Evolutionary conservation across 1,140 invertebrate genomes (phyloP), one percentile per base, ranked within the genome.

Genomic region (Euura saliciscinereae): DNA sequence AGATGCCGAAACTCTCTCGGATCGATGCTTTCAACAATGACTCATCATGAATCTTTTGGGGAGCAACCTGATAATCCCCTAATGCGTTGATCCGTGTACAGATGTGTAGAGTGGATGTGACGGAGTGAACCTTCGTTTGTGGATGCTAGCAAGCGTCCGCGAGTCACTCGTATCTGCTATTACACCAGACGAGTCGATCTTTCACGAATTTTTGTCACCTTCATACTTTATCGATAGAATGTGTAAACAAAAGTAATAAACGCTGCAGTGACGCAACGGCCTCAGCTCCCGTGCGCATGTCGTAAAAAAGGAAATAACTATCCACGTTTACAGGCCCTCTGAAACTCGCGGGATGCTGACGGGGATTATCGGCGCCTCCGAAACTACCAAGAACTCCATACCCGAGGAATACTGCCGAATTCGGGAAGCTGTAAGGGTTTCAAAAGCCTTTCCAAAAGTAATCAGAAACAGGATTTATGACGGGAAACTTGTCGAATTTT

Each of bases 1-100:
- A 84, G 82, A 84, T 82, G 83, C 81, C 82, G 81, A 84, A 84
- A 83, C 84, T 84, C 83, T 28, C 28, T 85, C 82, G 81, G 83
- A 82, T 79, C 77, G 82, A 83, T 85, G 82, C 82, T 84, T 79
- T 79, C 82, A 85, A 84, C 83, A 85, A 84, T 84, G 84, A 84
- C 79, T 80, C 82, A 82, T 84, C 84, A 80, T 84, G 84, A 80
- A 84, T 84, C 82, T 85, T 84, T 78, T 74, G 80, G 80, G 81
- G 77, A 82, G 77, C 78, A 79, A 84, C 82, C 83, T 82, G 83
- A 85, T 84, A 84, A 28, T 28, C 28, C 28, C 28, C 28, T 28
- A 28, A 28, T 28, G 28, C 28, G 28, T 28, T 28, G 0, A 28
- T 28, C 28, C 28, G 28, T 28, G 28, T 28, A 28, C 28, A 28